Conservation (phyloP, 2,797 vertebrate species). For the Euthynnus affinis region DNA sequence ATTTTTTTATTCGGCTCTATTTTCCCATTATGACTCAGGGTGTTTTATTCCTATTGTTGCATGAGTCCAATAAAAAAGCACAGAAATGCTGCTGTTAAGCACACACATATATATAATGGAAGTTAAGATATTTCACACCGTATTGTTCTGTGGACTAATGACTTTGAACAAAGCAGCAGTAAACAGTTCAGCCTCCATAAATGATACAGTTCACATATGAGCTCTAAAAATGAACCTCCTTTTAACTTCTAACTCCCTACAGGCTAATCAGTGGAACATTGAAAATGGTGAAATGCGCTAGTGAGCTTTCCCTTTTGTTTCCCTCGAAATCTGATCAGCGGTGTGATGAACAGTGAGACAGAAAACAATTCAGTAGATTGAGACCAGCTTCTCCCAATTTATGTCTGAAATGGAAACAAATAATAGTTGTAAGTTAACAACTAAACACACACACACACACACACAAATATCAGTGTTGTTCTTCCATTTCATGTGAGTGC, state of each 20-base stretch:
- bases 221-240: conserved; percentile 32
- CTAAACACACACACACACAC: no score
- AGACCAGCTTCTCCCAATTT: not conserved
- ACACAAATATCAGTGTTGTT: not conserved
- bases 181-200: conserved; percentile 13
- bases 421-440: conserved; percentile 8
- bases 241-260: conserved; percentile 36
- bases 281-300: conserved; percentile 7
- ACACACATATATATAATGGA: conserved; percentile 2
- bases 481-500: not conserved
- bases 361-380: conserved; percentile 25
- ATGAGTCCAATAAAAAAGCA: conserved; percentile 30
- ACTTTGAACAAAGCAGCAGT: conserved; percentile 23
- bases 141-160: not conserved
- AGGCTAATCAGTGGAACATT: conserved; percentile 29
- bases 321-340: conserved; percentile 47
- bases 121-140: conserved; percentile 18
- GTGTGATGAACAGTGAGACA: conserved; percentile 18
- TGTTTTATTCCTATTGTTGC: not conserved
- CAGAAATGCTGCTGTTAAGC: not conserved
- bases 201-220: conserved; percentile 16
- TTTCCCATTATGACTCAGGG: not conserved
- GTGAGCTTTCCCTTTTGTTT: conserved; percentile 36
- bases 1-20: conserved; percentile 1
- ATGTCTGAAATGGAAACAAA: conserved; percentile 41